Evolutionary conservation across 2,797 vertebrate species (phyloP), one percentile per base, ranked within the genome.

Genomic region (Adelosebastes latens): DNA sequence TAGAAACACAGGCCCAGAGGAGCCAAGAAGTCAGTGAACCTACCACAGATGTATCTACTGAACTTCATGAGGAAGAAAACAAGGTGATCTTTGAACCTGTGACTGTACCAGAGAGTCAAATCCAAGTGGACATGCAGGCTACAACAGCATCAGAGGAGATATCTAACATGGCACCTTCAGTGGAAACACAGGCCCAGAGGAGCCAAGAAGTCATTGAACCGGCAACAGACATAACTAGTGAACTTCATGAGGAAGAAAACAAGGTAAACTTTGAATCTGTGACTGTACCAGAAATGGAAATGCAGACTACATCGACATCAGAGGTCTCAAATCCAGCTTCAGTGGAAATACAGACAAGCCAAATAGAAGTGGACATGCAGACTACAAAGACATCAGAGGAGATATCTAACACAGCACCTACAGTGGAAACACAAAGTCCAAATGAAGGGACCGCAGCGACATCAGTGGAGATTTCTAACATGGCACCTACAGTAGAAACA

Each of bases 141-240:
- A 58, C 36, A 52, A 12, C 9, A 4, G 16, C 74, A 66, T 56
- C 68, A 46, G 62, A 82, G 25, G 59, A 77, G 24, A 36, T 49
- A n/a, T 10, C 20, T 2, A 53, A 53, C 49, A 11, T n/a, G 49
- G 39, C 53, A 1, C 20, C 32, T 24, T 52, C 61, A 62, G 60
- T 52, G 24, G 84, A 85, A 81, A 24, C 29, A 32, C 72, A 80
- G 8, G 9, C 20, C 49, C 49, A n/a, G 20, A n/a, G 18, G 72
- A 81, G 25, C 20, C 56, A 31, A 20, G 85, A 79, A 13, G 61
- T 75, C 32, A 42, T 10, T 72, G 67, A 85, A 77, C 11, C 49
- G 27, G 32, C 46, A 2, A 11, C 66, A 49, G 74, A 77, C 10
- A n/a, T 56, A 59, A 66, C 73, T 32, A n/a, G 53, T 56, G 49